A percentile compares a stretch with the other conserved stretches of the same genome.
phyloP scores from a whole-genome alignment of 2,888 invertebrate species.

The Mimumesa dahlbomi region DNA sequence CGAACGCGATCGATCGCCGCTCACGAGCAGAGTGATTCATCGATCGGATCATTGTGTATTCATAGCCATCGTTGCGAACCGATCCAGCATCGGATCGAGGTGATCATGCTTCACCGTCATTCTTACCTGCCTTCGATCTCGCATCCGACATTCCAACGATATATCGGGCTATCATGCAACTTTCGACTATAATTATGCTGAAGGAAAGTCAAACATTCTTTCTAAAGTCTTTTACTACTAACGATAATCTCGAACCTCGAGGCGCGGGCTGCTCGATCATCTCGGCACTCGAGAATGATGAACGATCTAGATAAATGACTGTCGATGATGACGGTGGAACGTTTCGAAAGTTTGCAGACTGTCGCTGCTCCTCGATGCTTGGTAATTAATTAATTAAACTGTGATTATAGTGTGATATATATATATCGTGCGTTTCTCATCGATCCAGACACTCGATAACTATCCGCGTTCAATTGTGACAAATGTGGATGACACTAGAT shows the following conservation, averaged over 20 bases:
- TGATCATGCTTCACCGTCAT: conserved; percentile 31
- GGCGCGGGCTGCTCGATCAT: conserved; percentile 30
- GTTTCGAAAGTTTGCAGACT: no score
- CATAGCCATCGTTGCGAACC: conserved; percentile 20
- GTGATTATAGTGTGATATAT: no score
- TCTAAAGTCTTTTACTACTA: conserved; percentile 32
- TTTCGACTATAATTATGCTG: conserved; percentile 37
- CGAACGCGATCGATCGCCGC: no score
- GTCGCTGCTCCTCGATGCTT: no score
- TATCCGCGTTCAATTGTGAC: no score
- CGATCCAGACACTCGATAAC: no score
- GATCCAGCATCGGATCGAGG: conserved; percentile 19
- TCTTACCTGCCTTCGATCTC: conserved; percentile 49
- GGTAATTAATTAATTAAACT: no score
- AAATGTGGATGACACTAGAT: no score
- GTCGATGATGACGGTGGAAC: no score
- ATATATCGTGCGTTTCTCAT: no score
- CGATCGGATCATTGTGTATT: conserved; percentile 5
- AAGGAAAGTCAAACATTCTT: conserved; percentile 43
- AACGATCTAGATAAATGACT: no score
- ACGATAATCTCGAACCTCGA: conserved; percentile 30
- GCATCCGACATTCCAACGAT: no score
- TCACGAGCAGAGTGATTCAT: conserved; percentile 19
- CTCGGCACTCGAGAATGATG: not conserved
- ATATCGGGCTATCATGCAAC: conserved; percentile 48